Evolutionary conservation across 2,113 vertebrate species (phyloP).

Genomic region (Odontesthes bonariensis): DNA sequence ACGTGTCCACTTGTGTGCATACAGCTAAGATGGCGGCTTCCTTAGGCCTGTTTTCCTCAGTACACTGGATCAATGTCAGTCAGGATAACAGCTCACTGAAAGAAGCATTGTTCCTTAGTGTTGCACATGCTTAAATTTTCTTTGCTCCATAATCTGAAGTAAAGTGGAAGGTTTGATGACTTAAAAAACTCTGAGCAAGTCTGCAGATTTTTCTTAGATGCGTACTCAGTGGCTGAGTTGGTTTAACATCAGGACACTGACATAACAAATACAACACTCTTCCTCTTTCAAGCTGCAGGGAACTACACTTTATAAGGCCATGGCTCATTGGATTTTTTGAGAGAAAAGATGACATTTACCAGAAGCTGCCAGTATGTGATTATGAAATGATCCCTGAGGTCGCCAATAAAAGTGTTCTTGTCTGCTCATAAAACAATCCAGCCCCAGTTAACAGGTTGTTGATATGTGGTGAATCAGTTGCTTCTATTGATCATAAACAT

Average conservation of each 20-base stretch:
- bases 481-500: constrained; percentile 76
- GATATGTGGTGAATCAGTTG: constrained; percentile 72
- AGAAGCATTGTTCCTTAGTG: constrained; percentile 45
- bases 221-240: background rate
- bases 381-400: constrained; percentile 14
- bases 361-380: constrained; percentile 5
- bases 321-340: constrained; percentile 24
- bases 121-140: constrained; percentile 12
- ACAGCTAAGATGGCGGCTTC: constrained; percentile 52
- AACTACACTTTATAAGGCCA: constrained; percentile 7
- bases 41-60: constrained; percentile 41
- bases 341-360: constrained; percentile 21
- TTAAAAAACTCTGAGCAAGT: constrained; percentile 20
- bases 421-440: constrained; percentile 60
- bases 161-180: background rate
- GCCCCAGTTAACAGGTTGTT: constrained; percentile 43
- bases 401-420: constrained; percentile 47
- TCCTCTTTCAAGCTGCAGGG: constrained; percentile 16
- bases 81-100: constrained; percentile 37
- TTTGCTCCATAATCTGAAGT: constrained; percentile 28
- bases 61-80: constrained; percentile 51
- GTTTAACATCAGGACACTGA: constrained; percentile 1
- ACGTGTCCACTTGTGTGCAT: constrained; percentile 37
- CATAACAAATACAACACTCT: constrained; percentile 3
- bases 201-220: background rate